These are phyloP conservation scores for Drosophila borborema DNA, from an alignment of 2,888 invertebrate species.

Conservation along the genomic window DNA sequence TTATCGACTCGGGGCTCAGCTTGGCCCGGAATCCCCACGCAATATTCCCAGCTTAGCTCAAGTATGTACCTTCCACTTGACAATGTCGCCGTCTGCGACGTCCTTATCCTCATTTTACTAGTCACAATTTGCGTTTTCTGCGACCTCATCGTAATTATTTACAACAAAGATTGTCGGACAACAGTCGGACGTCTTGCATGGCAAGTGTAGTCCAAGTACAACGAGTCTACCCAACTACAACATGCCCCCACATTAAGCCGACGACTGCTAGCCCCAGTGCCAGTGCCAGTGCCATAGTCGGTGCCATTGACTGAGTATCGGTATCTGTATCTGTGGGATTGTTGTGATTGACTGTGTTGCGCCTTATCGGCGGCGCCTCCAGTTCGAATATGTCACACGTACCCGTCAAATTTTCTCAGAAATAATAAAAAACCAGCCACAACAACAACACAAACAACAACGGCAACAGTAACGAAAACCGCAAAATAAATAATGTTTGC, in stretches of 20 bases:
- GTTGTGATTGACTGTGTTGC: constrained; percentile 49
- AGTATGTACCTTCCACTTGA: constrained; percentile 41
- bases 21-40: constrained; percentile 56
- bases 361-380: constrained; percentile 79
- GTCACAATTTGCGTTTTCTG: constrained; percentile 64
- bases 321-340: constrained; percentile 65
- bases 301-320: constrained; percentile 37
- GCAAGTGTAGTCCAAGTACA: constrained; percentile 10
- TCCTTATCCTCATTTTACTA: constrained; percentile 54
- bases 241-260: constrained; percentile 30
- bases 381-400: constrained; percentile 77
- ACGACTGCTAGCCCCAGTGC: not conserved
- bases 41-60: constrained; percentile 24
- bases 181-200: constrained; percentile 31
- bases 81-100: constrained; percentile 16
- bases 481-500: constrained; percentile 35
- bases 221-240: constrained; percentile 2
- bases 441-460: constrained; percentile 14
- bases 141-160: constrained; percentile 70
- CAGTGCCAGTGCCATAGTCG: constrained; percentile 11
- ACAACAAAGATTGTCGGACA: constrained; percentile 61
- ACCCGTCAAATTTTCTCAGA: constrained; percentile 73
- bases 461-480: constrained; percentile 23
- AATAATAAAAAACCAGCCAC: constrained; percentile 43
- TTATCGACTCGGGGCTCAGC: constrained; percentile 49